A percentile compares a stretch with the other conserved stretches of the same genome.
Evolutionary conservation across 2,797 vertebrate species (phyloP).

Genomic region (Phrynocephalus vlangalii): DNA sequence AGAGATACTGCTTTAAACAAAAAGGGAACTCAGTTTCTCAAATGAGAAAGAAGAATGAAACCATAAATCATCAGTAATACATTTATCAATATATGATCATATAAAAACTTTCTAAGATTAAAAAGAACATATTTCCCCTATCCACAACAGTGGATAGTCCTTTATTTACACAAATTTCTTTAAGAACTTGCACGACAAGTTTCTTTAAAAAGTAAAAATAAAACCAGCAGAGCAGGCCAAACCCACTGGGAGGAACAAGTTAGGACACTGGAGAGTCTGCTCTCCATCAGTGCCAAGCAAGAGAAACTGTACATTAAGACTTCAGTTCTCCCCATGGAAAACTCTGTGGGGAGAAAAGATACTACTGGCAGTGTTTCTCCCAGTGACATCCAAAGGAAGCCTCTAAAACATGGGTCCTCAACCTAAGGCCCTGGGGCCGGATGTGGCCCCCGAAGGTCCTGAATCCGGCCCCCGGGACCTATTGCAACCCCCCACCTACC

Average conservation of each 20-base stretch:
- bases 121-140: background rate
- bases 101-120: background rate
- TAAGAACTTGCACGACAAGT: background rate
- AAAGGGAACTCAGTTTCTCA: background rate
- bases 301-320: background rate
- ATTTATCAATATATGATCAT: slow-evolving; percentile 14
- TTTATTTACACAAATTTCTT: background rate
- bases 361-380: background rate
- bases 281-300: background rate
- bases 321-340: background rate
- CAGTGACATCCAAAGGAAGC: background rate
- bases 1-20: slow-evolving; percentile 24
- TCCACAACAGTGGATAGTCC: background rate
- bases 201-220: background rate
- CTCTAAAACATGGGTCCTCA: background rate
- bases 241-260: no score
- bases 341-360: no score
- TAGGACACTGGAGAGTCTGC: no score
- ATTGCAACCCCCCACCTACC: no score
- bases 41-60: background rate
- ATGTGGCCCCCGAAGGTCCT: no score
- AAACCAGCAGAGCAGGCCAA: background rate
- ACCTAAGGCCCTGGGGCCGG: no score
- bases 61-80: slow-evolving; percentile 48
- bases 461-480: no score